Base-by-base conservation (phyloP, 2,797 vertebrate genomes). In the Sebastes wilsoni region DNA sequence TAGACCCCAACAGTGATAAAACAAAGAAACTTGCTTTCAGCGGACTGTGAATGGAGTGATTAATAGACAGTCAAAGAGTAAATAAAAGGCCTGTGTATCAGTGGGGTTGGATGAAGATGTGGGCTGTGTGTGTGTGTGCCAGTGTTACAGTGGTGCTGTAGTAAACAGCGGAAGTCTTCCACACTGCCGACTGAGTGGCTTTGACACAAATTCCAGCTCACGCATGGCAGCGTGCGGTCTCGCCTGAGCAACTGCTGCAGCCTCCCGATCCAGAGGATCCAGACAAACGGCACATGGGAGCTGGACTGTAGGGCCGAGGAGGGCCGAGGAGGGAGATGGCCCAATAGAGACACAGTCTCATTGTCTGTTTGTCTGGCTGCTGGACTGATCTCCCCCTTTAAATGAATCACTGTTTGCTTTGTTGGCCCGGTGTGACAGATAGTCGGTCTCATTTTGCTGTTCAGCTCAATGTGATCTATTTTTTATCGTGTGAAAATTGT, bases 191-290 rank as follows among this genome's bases (percentile, higher is more conserved):
- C 88, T 89, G 73, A 83, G 84, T 77, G 79, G 76, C 88, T 89
- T 77, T 90, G 94, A 93, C 92, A 92, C 90, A 91, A 66, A 92
- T 93, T 88, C 87, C 87, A 80, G 80, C 76, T 86, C 81, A 72
- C 54, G 67, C 81, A 79, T 83, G 86, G 88, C 79, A 87, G 82
- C 46, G 11, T 55, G 30, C 75, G 3, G 82, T 64, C 87, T 82
- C 38, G 77, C 82, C 89, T 75, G 83, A 91, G 92, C 86, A 90
- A 88, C 87, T 66, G 55, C 88, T 55, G 74, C 77, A 72, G 61
- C 82, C 71, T 73, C 83, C 66, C 59, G 8, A 7, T 83, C 66
- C 80, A 46, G 61, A 65, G 49, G 54, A 65, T 69, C 55, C 70
- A 79, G 88, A 88, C 76, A 76, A 84, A 83, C 27, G 28, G 77